Base-by-base conservation (phyloP, 2,113 vertebrate species). In the Semnornis frantzii region DNA sequence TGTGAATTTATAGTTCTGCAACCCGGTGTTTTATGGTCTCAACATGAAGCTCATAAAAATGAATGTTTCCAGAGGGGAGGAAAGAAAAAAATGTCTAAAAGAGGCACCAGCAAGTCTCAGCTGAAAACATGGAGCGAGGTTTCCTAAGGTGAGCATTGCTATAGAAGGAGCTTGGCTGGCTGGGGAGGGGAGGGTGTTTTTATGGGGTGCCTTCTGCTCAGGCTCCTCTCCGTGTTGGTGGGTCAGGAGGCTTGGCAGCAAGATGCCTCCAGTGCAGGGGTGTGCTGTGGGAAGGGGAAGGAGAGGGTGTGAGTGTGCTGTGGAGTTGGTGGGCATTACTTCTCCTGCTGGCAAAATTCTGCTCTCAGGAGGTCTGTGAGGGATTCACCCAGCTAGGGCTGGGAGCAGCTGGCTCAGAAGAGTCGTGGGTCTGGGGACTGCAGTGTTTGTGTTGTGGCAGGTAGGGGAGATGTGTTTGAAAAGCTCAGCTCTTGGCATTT, bases 31-130 rank as follows among this genome's bases (percentile, higher is more conserved):
- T 98, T 97, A 97, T 95, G 92, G 92, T 85, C 93, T 94, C 89
- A 94, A 91, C 79, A 87, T 97, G 92, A 96, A 94, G 85, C 92
- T 97, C 69, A 33, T 97, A 97, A 97, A 97, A 96, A 65, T 9
- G 80, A 75, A 84, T 72, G 25, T 89, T 94, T 87, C 34, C 31
- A 75, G 62, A 46, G 62, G 25, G 28, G 50, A 42, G 39, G 25
- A 69, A 6, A 85, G 9, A 25, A 25, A 55, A 46, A 8, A 57
- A 62, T 85, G 75, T 92, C 90, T 95, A 85, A 97, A 97, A 96
- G 85, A 96, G 95, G 95, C 94, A 94, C 74, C 11, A 1, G 68
- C 72, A 64, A 96, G 84, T 90, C 93, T 96, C 91, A 93, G 3
- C 28, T 31, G 62, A 90, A 92, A 89, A 71, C 64, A 66, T 23